A percentile compares a stretch with the other conserved stretches of the same genome.
Evolutionary conservation across 2,888 invertebrate species (phyloP).

Genomic region (Elmis aenea): DNA sequence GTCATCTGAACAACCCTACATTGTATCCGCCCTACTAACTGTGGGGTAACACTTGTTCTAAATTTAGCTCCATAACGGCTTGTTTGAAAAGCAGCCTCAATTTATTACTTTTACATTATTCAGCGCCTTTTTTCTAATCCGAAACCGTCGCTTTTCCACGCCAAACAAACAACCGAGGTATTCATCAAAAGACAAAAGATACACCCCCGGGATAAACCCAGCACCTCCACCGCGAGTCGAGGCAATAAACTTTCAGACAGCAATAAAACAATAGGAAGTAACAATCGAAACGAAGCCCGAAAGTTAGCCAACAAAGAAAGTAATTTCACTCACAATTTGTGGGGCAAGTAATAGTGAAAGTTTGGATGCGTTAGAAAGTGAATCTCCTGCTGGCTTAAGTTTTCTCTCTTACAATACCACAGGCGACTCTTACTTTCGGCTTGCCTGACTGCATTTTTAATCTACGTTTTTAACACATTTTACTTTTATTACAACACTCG

Average conservation of each 20-base stretch:
- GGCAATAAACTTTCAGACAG: neutral
- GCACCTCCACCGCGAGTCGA: neutral
- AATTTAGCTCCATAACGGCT: too few relatives aligned
- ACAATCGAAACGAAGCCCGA: slow-evolving; percentile 1
- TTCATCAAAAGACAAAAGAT: too few relatives aligned
- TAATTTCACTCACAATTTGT: slow-evolving; percentile 4
- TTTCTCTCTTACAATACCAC: slow-evolving; percentile 1
- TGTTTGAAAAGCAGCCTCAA: too few relatives aligned
- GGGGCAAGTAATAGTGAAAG: slow-evolving; percentile 16
- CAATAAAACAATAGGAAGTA: neutral
- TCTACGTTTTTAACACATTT: slow-evolving; percentile 1
- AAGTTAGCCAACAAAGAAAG: slow-evolving; percentile 15
- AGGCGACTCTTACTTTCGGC: slow-evolving; percentile 7
- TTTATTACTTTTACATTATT: too few relatives aligned
- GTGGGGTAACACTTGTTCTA: slow-evolving; percentile 8
- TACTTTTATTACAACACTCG: neutral
- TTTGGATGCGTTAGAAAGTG: slow-evolving; percentile 16
- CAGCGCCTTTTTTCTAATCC: too few relatives aligned
- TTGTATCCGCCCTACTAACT: slow-evolving; percentile 15
- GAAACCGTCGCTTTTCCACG: too few relatives aligned
- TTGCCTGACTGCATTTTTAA: slow-evolving; percentile 7
- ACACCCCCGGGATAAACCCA: neutral
- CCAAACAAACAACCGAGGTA: too few relatives aligned
- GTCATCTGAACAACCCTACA: slow-evolving; percentile 24
- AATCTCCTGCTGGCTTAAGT: slow-evolving; percentile 9